These are phyloP conservation scores for Ormyrus thymus DNA, from an alignment of 2,888 invertebrate species.

Conservation along the genomic window DNA sequence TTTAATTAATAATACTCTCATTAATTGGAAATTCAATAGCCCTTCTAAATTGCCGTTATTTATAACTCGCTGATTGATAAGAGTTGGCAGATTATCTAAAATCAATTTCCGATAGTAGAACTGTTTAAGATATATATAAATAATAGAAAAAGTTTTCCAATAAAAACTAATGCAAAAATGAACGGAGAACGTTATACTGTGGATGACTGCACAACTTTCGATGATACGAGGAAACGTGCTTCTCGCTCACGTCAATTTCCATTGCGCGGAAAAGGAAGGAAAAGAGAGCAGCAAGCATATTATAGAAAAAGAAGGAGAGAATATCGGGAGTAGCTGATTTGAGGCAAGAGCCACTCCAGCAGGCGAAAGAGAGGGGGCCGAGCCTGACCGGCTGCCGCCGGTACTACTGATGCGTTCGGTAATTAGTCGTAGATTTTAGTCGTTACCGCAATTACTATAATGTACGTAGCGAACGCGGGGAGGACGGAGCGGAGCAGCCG, in stretches of 20 bases:
- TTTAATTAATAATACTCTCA: constrained; percentile 1
- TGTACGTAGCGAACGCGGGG: constrained; percentile 44
- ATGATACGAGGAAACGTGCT: too few species aligned
- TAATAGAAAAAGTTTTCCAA: too few species aligned
- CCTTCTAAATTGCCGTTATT: background rate
- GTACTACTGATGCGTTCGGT: constrained; percentile 36
- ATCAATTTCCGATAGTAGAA: too few species aligned
- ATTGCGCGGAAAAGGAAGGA: background rate
- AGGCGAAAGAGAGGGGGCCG: background rate
- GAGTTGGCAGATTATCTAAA: too few species aligned
- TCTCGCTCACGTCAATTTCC: background rate
- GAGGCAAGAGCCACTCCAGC: constrained; percentile 35
- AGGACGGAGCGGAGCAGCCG: constrained; percentile 5
- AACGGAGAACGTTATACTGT: too few species aligned
- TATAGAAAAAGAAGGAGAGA: background rate
- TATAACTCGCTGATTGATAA: background rate
- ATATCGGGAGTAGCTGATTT: constrained; percentile 30
- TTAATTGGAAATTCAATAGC: constrained; percentile 7
- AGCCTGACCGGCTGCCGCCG: background rate
- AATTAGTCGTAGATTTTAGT: constrained; percentile 57
- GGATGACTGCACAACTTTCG: too few species aligned
- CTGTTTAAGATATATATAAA: too few species aligned
- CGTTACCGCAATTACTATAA: constrained; percentile 56
- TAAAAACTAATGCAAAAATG: too few species aligned
- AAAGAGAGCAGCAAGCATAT: background rate